phyloP scores from a whole-genome alignment of 1,140 invertebrate species.

The Heterodera carotae region DNA sequence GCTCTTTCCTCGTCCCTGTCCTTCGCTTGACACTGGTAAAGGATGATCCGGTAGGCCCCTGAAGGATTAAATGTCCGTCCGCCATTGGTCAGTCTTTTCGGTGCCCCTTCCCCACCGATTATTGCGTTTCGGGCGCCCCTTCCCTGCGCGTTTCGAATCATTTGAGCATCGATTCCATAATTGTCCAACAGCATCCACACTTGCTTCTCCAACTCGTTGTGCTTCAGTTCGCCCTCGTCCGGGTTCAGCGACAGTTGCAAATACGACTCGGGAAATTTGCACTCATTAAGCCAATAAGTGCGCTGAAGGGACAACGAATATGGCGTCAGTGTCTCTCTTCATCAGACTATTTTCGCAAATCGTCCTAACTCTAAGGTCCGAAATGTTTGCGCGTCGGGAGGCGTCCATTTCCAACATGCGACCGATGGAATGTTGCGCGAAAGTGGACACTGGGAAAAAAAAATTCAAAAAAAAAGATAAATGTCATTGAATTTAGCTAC shows the following conservation, averaged over 20 bases:
- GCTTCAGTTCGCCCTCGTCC: constrained; percentile 52
- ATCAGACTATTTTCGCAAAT: too few relatives aligned
- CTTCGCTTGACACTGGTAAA: constrained; percentile 55
- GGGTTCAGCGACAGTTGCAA: constrained; percentile 53
- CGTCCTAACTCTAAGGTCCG: constrained; percentile 51
- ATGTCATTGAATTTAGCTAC: neutral
- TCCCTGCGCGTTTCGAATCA: constrained; percentile 54
- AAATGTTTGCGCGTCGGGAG: constrained; percentile 44
- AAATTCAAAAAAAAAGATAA: neutral
- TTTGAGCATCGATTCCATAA: constrained; percentile 58
- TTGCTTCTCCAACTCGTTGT: constrained; percentile 42
- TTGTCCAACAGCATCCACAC: constrained; percentile 55
- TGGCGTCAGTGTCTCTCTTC: too few relatives aligned
- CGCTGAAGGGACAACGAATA: constrained; percentile 43
- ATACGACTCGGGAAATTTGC: constrained; percentile 60
- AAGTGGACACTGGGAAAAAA: constrained; percentile 29
- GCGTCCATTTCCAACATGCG: constrained; percentile 58
- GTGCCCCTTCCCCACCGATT: constrained; percentile 30
- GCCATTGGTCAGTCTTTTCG: neutral
- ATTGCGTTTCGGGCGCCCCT: constrained; percentile 61
- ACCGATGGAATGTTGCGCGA: constrained; percentile 55
- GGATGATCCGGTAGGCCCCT: constrained; percentile 61
- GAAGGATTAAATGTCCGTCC: too few relatives aligned
- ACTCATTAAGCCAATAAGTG: constrained; percentile 57
- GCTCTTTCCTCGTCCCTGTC: constrained; percentile 53